Conservation (phyloP, 2,797 vertebrate species). For the Centropyge bicolor region DNA sequence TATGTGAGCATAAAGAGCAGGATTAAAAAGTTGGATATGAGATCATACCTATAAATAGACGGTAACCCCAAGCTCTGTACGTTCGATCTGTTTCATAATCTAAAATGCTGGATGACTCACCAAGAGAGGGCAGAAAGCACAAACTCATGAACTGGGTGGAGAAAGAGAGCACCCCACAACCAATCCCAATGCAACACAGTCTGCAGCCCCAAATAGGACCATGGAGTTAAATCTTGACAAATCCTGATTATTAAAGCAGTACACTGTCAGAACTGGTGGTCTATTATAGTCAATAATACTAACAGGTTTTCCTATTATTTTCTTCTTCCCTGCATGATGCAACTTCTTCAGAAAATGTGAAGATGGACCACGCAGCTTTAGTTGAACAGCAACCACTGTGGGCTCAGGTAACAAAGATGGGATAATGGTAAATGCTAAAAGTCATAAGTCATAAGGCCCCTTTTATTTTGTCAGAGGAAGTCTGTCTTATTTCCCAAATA, state of each 20-base stretch:
- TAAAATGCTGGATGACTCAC: slow-evolving; percentile 72
- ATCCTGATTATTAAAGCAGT: neutral
- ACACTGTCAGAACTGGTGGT: neutral
- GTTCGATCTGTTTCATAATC: slow-evolving; percentile 79
- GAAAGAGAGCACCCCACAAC: slow-evolving; percentile 17
- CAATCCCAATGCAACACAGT: neutral
- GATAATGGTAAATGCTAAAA: neutral
- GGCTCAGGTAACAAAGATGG: neutral
- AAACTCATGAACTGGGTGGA: slow-evolving; percentile 27
- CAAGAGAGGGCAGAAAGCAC: slow-evolving; percentile 42
- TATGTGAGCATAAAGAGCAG: slow-evolving; percentile 69
- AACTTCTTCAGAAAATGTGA: neutral
- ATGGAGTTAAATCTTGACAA: neutral
- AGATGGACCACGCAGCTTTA: neutral
- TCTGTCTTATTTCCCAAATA: too few relatives aligned
- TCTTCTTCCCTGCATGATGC: neutral
- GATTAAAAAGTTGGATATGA: slow-evolving; percentile 80
- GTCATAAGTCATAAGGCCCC: neutral
- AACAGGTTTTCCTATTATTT: neutral
- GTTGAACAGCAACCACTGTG: neutral
- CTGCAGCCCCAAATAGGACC: neutral
- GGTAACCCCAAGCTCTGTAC: slow-evolving; percentile 58
- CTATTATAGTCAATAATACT: neutral
- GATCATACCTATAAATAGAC: slow-evolving; percentile 80
- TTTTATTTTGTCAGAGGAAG: too few relatives aligned